Conservation (phyloP, 2,797 vertebrate genomes). For the Aphelocoma californica region DNA sequence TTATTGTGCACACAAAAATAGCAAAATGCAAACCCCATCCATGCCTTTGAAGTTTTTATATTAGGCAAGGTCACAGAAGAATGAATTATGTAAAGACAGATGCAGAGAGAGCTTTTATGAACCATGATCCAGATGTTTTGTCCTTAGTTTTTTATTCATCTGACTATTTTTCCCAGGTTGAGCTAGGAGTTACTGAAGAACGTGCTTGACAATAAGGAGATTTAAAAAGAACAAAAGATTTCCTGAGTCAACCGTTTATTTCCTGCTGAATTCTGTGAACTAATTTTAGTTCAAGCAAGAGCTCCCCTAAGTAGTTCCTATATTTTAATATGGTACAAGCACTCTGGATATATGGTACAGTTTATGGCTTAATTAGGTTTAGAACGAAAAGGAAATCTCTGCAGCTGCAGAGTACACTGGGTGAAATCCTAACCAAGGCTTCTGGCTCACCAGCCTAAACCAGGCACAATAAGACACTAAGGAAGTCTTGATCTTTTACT, state of each 20-base stretch:
- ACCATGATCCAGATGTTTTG: neutral
- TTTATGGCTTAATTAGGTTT: neutral
- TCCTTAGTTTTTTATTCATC: constrained; percentile 38
- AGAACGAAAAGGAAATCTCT: constrained; percentile 7
- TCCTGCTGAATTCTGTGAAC: constrained; percentile 62
- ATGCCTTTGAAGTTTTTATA: constrained; percentile 44
- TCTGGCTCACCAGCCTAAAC: neutral
- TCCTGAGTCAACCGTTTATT: constrained; percentile 62
- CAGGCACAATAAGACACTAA: neutral
- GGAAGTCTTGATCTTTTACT: neutral
- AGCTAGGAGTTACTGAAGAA: constrained; percentile 61
- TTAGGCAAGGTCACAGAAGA: constrained; percentile 34
- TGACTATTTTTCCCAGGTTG: constrained; percentile 47
- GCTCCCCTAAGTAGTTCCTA: constrained; percentile 62
- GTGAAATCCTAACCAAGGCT: neutral
- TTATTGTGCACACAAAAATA: constrained; percentile 34
- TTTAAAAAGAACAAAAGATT: constrained; percentile 63
- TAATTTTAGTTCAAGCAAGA: constrained; percentile 67
- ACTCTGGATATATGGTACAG: constrained; percentile 6
- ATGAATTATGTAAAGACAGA: constrained; percentile 48
- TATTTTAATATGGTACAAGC: constrained; percentile 63
- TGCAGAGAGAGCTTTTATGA: constrained; percentile 45
- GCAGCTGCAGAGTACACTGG: neutral
- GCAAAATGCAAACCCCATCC: constrained; percentile 18
- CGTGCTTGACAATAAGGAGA: constrained; percentile 63